Base-by-base conservation (phyloP, 2,888 invertebrate species). In the Drosophila affinis region DNA sequence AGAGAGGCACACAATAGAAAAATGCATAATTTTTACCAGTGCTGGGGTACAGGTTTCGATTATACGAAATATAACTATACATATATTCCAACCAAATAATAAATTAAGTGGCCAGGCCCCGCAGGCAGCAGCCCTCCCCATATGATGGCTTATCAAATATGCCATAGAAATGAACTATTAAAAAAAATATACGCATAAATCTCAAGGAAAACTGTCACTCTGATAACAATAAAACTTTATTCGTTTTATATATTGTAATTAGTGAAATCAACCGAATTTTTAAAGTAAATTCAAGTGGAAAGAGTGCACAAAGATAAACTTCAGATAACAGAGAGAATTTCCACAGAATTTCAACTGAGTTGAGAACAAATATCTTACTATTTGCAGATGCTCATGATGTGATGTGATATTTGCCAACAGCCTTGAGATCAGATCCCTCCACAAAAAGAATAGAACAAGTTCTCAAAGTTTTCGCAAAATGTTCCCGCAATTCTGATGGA, bases 361-460 rank as follows among this genome's bases (percentile, higher is more conserved):
- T 49, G 45, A 51, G 27, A 39, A 71, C 63, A 58, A 62, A 46
- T 24, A 3, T 57, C 10, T 21, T 24, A 10, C 9, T 82, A 67
- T 63, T 82, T 82, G 54, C 80, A 85, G 83, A 67, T 82, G 70
- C 62, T 63, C 79, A 74, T 59, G 68, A 70, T 67, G 70, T 62
- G 72, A 71, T 71, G 69, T 72, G 72, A 82, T 79, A 54, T 69
- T 79, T 65, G 72, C 62, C 51, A 46, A 75, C 71, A 75, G 75
- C 72, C 60, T 58, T 57, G 64, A 57, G 9, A 29, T 29, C 70
- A 53, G 62, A 57, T 34, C 32, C 24, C 24, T 4, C 34, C 72
- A 63, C 55, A 63, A 61, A 55, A 27, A 57, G 7, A 61, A 55
- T 21, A 57, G n/a, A 53, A 65, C 29, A 48, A 56, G 47, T 56